Base-by-base conservation (phyloP, 2,888 invertebrate species). In the Acleris emargana region DNA sequence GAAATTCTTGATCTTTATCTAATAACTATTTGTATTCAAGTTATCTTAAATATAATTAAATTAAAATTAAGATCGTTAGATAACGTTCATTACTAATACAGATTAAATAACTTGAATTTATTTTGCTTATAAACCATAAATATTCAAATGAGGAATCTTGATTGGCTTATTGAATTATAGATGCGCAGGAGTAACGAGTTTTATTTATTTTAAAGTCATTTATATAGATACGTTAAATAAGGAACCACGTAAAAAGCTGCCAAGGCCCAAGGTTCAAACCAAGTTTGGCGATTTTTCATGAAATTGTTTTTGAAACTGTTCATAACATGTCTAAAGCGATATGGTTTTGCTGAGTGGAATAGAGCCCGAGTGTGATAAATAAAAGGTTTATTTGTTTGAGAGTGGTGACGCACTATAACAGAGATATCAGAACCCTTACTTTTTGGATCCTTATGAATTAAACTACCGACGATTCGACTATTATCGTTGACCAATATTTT, bases 11-110 rank as follows among this genome's bases (percentile, higher is more conserved):
- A 61, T 57, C 32, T 66, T 47, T 18, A 28, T 51, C 22, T 43
- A 50, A 62, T 59, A 49, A 53, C 53, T 38, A 62, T 55, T 60
- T 25, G 9, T 32, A 53, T 67, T 63, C 62, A 58, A 43, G 58
- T 18, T 16, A 16, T 18, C 17, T 54, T 16, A 18, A 16, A 4
- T 42, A 2, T 54, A 58, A 53, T 43, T 47, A 7, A 51, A 45
- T 17, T 25, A 11, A 49, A 59, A 5, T 22, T 49, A 49, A 59
- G 42, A 54, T 64, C 42, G 1, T 7, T 53, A 47, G 45, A 57
- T 45, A 5, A 22, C 20, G 9, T 28, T 9, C 32, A 32, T 13
- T 38, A 0, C 38, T 38, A 32, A 38, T 38, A 28, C 28, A 28
- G 7, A 32, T 5, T 9, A 32, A 32, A 9, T 13, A 38, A 60